Evolutionary conservation across 2,888 invertebrate species (phyloP), one percentile per base, ranked within the genome.

Genomic region (Dynastes maya): DNA sequence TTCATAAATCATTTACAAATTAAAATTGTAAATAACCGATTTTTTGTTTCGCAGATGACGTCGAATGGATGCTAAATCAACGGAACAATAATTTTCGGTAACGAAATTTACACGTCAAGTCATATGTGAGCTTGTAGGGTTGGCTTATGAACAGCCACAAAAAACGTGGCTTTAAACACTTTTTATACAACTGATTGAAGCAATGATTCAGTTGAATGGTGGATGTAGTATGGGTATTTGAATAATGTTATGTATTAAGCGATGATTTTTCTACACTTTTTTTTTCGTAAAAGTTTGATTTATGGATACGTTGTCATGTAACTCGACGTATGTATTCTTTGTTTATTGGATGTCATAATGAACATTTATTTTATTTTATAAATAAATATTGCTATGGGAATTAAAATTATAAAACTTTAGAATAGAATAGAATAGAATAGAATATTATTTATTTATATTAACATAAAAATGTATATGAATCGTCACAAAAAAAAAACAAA

Each of bases 211-310:
- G 55, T 22, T 58, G 9, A 58, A 22, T 58, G 4, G 22, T 16
- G 55, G 16, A 32, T n/a, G 29, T 63, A 27, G 8, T 29, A 32
- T 29, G 9, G 4, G 32, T 63, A 63, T 63, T 63, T 63, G 63
- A 63, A 63, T 63, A 63, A 32, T 63, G 63, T 63, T 32, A 27
- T 32, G 63, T n/a, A 63, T 63, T 63, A 32, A 32, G 32, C 63
- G 63, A 11, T 63, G 2, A 13, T 32, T 63, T 11, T 55, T 55
- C 45, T 45, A 8, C 45, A 55, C 16, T n/a, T 45, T n/a, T 22
- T 22, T 55, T 58, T 58, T 2, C 16, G 63, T 2, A 13, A 63
- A 63, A 11, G 2, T n/a, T n/a, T 63, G 29, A 63, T 63, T 63
- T 63, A 63, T 63, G 63, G 32, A n/a, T 6, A 9, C 1, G 9